These are phyloP conservation scores for Kryptolebias marmoratus DNA, from an alignment of 2,113 vertebrate species.

Conservation along the genomic window DNA sequence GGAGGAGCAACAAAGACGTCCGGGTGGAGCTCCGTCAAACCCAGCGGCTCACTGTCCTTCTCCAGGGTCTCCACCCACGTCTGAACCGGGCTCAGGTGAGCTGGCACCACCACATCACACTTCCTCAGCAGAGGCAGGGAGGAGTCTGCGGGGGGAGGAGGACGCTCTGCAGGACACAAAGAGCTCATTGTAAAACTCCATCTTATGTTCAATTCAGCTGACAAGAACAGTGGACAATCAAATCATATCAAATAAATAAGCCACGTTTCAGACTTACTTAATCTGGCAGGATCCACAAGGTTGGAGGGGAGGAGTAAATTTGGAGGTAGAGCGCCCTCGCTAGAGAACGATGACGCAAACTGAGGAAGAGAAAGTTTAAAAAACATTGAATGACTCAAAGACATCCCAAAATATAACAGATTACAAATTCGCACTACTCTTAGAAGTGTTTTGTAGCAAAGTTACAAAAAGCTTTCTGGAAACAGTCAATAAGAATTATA, in stretches of 20 bases:
- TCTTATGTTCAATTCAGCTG: neutral
- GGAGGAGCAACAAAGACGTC: slow-evolving; percentile 87
- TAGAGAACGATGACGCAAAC: slow-evolving; percentile 72
- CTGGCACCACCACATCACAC: slow-evolving; percentile 76
- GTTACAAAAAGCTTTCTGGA: no score
- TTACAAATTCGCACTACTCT: neutral
- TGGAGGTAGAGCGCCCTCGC: slow-evolving; percentile 67
- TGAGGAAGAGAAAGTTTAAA: slow-evolving; percentile 28
- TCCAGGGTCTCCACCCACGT: slow-evolving; percentile 87
- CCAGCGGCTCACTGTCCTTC: slow-evolving; percentile 74
- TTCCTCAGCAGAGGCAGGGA: slow-evolving; percentile 79
- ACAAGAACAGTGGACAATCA: neutral
- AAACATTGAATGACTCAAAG: no score
- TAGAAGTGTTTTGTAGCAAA: no score
- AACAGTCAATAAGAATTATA: no score
- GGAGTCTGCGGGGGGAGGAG: slow-evolving; percentile 50
- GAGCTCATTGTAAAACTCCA: no score
- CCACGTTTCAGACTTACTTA: slow-evolving; percentile 58
- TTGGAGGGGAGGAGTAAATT: slow-evolving; percentile 80
- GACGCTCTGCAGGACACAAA: slow-evolving; percentile 56
- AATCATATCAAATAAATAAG: neutral
- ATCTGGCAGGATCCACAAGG: slow-evolving; percentile 70
- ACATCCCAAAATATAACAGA: neutral
- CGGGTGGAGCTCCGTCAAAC: slow-evolving; percentile 87
- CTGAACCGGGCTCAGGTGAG: slow-evolving; percentile 75